Evolutionary conservation across 2,888 invertebrate genomes (phyloP).

Genomic region (Leptinotarsa rubiginosa): DNA sequence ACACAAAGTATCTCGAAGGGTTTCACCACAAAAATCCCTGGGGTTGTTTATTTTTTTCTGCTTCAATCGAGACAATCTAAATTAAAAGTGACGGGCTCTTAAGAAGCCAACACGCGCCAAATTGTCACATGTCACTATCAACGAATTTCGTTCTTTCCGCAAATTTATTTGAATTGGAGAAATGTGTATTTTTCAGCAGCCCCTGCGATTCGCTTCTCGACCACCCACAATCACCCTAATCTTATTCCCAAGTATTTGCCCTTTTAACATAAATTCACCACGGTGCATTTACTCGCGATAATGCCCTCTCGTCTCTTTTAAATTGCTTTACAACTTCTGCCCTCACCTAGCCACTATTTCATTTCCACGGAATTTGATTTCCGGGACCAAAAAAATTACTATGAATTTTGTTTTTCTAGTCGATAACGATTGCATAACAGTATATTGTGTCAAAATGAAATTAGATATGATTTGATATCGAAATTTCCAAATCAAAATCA

Average conservation of each 20-base stretch:
- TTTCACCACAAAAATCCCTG: constrained; percentile 26
- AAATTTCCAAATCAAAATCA: no score
- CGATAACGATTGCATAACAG: no score
- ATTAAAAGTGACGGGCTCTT: constrained; percentile 58
- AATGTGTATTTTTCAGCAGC: constrained; percentile 56
- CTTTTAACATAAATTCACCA: constrained; percentile 46
- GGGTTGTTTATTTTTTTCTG: constrained; percentile 41
- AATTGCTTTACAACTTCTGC: constrained; percentile 18
- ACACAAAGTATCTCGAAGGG: constrained; percentile 12
- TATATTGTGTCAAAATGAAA: no score
- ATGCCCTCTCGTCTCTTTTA: constrained; percentile 25
- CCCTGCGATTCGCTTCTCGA: constrained; percentile 44
- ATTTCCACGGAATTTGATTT: constrained; percentile 5
- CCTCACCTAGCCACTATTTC: constrained; percentile 18
- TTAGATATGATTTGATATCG: no score
- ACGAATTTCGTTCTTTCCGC: constrained; percentile 46
- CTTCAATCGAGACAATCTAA: constrained; percentile 50
- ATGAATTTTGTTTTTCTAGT: neutral
- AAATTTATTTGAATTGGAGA: constrained; percentile 62
- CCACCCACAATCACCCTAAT: constrained; percentile 44
- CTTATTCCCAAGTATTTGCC: constrained; percentile 49
- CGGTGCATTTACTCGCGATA: constrained; percentile 38
- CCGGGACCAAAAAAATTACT: neutral
- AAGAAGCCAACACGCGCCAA: constrained; percentile 51
- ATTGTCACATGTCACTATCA: constrained; percentile 60